A percentile compares a stretch with the other conserved stretches of the same genome.
These are phyloP conservation scores for Toxotes chatareus DNA, from an alignment of 2,113 vertebrate species.

Conservation along the genomic window DNA sequence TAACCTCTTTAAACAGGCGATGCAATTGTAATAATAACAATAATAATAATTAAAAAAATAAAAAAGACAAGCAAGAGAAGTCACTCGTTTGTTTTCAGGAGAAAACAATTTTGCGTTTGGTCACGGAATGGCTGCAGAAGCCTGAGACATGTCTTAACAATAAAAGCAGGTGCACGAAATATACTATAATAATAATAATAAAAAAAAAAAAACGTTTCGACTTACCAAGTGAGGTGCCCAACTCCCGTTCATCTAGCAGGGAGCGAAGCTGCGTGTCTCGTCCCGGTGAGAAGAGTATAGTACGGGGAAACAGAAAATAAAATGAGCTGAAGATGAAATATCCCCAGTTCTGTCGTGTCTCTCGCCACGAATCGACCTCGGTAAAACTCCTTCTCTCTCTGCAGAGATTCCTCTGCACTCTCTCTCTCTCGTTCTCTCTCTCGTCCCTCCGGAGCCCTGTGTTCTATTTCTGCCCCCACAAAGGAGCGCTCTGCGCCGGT, in stretches of 20 bases:
- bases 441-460: slow-evolving; percentile 56
- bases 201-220: background rate
- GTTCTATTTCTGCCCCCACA: slow-evolving; percentile 64
- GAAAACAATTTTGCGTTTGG: background rate
- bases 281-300: slow-evolving; percentile 60
- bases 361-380: slow-evolving; percentile 29
- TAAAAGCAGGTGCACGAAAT: background rate
- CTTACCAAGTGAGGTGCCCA: slow-evolving; percentile 82
- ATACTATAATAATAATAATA: too few species aligned
- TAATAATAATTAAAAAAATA: too few species aligned
- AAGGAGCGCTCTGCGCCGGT: slow-evolving; percentile 69
- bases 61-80: background rate
- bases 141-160: background rate
- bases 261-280: slow-evolving; percentile 68
- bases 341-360: slow-evolving; percentile 58
- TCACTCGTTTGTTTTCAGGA: background rate
- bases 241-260: slow-evolving; percentile 80
- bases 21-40: background rate
- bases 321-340: slow-evolving; percentile 64
- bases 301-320: background rate
- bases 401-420: slow-evolving; percentile 39
- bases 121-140: background rate
- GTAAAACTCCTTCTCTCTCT: slow-evolving; percentile 44
- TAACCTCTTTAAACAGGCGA: background rate
- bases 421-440: background rate